A percentile compares a stretch with the other conserved stretches of the same genome.
Evolutionary conservation across 2,797 vertebrate species (phyloP).

Genomic region (Manis javanica): DNA sequence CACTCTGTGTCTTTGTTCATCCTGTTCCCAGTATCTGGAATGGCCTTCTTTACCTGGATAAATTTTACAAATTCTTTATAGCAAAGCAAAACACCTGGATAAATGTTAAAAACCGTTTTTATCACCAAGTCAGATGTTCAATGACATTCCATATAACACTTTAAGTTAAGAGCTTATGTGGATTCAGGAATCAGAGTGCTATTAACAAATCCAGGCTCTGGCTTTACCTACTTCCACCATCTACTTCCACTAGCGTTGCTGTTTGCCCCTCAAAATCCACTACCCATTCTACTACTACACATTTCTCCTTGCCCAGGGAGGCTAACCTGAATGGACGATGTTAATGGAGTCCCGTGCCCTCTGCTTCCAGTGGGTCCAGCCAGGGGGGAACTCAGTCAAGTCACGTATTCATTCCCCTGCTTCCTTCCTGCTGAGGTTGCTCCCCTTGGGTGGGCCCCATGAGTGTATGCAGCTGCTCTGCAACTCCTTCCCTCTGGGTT

Average conservation of each 20-base stretch:
- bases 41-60: background rate
- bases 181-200: background rate
- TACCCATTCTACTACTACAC: background rate
- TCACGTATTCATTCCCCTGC: background rate
- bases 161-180: background rate
- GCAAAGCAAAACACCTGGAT: slow-evolving; percentile 9
- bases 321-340: background rate
- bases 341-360: background rate
- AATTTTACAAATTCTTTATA: background rate
- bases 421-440: background rate
- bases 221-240: background rate
- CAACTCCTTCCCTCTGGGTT: background rate
- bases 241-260: background rate
- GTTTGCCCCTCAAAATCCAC: background rate
- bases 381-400: background rate
- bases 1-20: slow-evolving; percentile 10
- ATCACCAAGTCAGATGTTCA: background rate
- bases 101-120: background rate
- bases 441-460: background rate
- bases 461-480: background rate
- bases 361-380: background rate
- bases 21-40: background rate
- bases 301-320: background rate
- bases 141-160: background rate
- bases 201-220: background rate